Evolutionary conservation across 2,797 vertebrate species (phyloP).

Genomic region (Poeciliopsis presidionis): DNA sequence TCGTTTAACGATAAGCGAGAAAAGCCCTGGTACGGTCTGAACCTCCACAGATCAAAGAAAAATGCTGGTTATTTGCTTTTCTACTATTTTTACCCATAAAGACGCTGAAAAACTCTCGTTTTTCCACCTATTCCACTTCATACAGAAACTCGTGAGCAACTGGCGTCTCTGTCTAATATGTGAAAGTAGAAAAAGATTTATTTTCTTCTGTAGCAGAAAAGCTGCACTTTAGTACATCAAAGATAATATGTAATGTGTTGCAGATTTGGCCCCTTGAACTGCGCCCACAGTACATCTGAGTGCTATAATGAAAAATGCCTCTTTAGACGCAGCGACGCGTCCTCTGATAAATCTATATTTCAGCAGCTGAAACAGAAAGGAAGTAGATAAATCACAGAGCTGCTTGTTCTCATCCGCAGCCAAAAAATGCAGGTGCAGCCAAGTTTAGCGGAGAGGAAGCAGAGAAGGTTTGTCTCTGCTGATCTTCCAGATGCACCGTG

Average conservation of each 20-base stretch:
- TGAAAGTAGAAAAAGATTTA: conserved; percentile 18
- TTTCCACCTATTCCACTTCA: not conserved
- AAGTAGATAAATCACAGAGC: conserved; percentile 56
- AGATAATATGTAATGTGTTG: conserved; percentile 68
- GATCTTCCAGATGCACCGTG: conserved; percentile 40
- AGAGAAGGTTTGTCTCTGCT: conserved; percentile 45
- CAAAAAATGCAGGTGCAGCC: conserved; percentile 6
- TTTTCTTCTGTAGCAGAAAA: conserved; percentile 32
- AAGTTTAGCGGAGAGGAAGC: conserved; percentile 7
- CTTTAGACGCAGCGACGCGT: conserved; percentile 41
- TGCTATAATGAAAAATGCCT: conserved; percentile 64
- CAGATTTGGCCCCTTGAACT: conserved; percentile 69
- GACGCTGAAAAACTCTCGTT: not conserved
- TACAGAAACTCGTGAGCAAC: not conserved
- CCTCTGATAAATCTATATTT: conserved; percentile 66
- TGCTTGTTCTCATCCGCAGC: conserved; percentile 2
- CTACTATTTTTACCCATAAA: not conserved
- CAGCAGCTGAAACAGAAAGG: conserved; percentile 35
- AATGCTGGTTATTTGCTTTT: not conserved
- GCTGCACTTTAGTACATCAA: conserved; percentile 52
- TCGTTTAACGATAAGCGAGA: conserved; percentile 10
- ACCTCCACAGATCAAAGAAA: not conserved
- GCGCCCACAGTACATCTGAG: conserved; percentile 65
- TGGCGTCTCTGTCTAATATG: not conserved
- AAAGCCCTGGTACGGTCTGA: not conserved